phyloP scores from a whole-genome alignment of 2,113 vertebrate species.

The Rousettus leschenaultii region DNA sequence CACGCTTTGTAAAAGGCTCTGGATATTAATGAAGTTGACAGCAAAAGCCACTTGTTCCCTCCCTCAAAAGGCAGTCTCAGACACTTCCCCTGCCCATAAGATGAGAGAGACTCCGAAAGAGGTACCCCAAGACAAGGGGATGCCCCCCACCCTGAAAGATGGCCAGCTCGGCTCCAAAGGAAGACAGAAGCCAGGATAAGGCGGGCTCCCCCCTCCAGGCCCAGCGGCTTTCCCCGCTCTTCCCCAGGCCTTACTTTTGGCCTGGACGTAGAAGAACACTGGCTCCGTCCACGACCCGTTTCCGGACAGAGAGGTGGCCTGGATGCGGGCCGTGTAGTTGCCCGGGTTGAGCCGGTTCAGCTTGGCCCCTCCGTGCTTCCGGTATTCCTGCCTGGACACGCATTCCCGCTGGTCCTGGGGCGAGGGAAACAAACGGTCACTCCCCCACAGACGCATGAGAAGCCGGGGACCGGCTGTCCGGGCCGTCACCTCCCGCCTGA shows the following conservation, averaged over 20 bases:
- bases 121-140: neutral
- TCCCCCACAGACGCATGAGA: neutral
- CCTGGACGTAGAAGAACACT: constrained; percentile 92
- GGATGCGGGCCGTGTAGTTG: constrained; percentile 93
- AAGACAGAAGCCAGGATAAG: neutral
- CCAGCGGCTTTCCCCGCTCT: no score
- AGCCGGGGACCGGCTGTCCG: accelerated
- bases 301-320: constrained; percentile 94
- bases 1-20: neutral
- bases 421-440: neutral
- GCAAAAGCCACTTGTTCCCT: neutral
- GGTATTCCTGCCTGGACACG: constrained; percentile 93
- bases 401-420: constrained; percentile 91
- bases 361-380: constrained; percentile 87
- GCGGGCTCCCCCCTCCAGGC: neutral
- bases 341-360: constrained; percentile 91
- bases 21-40: neutral
- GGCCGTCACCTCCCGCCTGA: neutral
- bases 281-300: constrained; percentile 97
- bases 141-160: neutral
- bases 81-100: neutral
- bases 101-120: no score
- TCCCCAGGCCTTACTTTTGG: constrained; percentile 86
- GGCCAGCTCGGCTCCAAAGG: no score
- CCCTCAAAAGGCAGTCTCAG: neutral